Evolutionary conservation across 1,140 invertebrate genomes (phyloP), one percentile per base, ranked within the genome.

Genomic region (Andricus grossulariae): DNA sequence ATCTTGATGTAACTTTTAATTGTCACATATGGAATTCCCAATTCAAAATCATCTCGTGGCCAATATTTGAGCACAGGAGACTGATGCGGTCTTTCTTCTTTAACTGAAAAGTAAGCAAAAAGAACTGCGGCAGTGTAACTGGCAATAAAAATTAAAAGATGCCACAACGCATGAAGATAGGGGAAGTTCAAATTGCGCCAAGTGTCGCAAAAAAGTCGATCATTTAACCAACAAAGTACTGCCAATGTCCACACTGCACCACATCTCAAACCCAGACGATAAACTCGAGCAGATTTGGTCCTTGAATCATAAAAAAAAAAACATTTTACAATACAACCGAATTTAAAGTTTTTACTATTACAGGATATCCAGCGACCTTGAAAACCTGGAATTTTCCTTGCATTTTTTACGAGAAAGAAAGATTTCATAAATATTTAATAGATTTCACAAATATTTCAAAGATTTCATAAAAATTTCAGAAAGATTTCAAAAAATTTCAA

Each of bases 101-200:
- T 92, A 0, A 95, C 95, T 82, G 95, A 94, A 88, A 96, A 96
- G 87, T 96, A 96, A 0, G 95, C 95, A 86, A 95, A 96, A 0
- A 96, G 91, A 21, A 96, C 95, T 50, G 95, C 92, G 11, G 94
- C 94, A 10, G 94, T 94, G 77, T 96, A 96, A 60, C 94, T 94
- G 0, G 95, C 94, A 57, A 96, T 95, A 80, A 96, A 96, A 80
- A 96, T 96, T 54, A 96, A 93, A 19, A 96, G 91, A 89, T 97
- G 96, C 95, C 95, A 97, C 10, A 96, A 91, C 16, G 94, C 95
- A 88, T 97, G 96, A 80, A 96, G 91, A 89, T 96, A 96, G 0
- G 95, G 95, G 83, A 96, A 95, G 87, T 95, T 93, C 19, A 96
- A 92, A 11, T 93, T 93, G 0, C 94, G 92, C 95, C 95, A 96